These are phyloP conservation scores for Syngnathus rostellatus DNA, from an alignment of 2,797 vertebrate genomes.

Conservation along the genomic window DNA sequence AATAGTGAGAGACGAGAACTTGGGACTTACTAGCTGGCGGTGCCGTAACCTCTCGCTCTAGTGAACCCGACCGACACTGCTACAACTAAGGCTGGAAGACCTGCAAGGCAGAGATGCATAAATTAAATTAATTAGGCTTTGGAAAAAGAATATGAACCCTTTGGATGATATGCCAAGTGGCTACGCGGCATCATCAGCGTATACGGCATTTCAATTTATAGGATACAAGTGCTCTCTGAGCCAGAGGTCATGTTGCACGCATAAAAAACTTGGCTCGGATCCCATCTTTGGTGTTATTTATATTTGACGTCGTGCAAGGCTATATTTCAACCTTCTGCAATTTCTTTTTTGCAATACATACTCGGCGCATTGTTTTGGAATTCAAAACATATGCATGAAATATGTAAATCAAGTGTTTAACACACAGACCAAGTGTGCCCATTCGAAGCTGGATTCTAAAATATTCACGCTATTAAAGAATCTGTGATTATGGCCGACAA, in stretches of 20 bases:
- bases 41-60: constrained; percentile 95
- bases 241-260: constrained; percentile 3
- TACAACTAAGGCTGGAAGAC: constrained; percentile 93
- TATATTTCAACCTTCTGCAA: too few relatives aligned
- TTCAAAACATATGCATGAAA: constrained; percentile 13
- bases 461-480: constrained; percentile 75
- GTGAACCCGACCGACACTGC: constrained; percentile 98
- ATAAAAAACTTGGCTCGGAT: constrained; percentile 15
- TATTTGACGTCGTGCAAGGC: not conserved
- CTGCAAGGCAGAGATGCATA: constrained; percentile 56
- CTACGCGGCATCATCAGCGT: not conserved
- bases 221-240: too few relatives aligned
- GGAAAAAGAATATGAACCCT: not conserved
- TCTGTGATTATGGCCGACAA: constrained; percentile 69
- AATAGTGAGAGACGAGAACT: not conserved
- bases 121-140: constrained; percentile 4
- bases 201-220: not conserved
- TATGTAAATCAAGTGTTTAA: not conserved
- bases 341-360: too few relatives aligned
- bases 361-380: not conserved
- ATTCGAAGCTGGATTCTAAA: constrained; percentile 66
- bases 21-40: constrained; percentile 88
- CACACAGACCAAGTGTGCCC: constrained; percentile 2
- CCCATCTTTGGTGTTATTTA: not conserved
- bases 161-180: not conserved